Percentiles rank a stretch among this genome's conserved stretches.
Conservation (phyloP, 2,888 invertebrate genomes). For the Tetanocera ferruginea region DNA sequence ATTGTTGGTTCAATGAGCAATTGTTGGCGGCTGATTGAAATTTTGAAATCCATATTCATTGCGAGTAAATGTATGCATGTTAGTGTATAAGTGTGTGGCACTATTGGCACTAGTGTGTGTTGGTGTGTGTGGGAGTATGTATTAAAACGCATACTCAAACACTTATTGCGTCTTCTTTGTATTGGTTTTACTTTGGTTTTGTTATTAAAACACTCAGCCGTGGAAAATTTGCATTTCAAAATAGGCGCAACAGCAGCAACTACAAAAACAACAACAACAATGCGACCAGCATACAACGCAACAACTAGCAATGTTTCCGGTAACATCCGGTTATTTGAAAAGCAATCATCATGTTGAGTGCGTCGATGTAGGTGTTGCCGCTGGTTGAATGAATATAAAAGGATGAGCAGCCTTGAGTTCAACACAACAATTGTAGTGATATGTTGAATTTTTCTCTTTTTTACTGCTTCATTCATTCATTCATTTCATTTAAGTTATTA, state of each 20-base stretch:
- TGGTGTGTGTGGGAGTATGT: not conserved
- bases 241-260: constrained; percentile 7
- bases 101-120: not conserved
- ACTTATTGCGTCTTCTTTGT: constrained; percentile 5
- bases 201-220: constrained; percentile 29
- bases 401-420: not conserved
- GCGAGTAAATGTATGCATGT: not conserved
- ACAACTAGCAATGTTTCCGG: constrained; percentile 10
- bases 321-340: constrained; percentile 31
- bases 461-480: not conserved
- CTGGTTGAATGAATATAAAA: not conserved
- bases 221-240: constrained; percentile 29
- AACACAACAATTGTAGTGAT: not conserved
- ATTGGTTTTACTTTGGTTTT: constrained; percentile 16
- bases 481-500: not conserved
- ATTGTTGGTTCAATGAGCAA: not conserved
- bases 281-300: not conserved
- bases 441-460: not conserved
- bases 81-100: no score
- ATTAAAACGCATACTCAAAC: not conserved
- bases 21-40: constrained; percentile 25
- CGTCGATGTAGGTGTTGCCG: not conserved
- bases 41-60: not conserved
- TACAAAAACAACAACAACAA: constrained; percentile 9
- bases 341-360: constrained; percentile 17